These are phyloP conservation scores for Himalopsyche japonica DNA, from an alignment of 2,888 invertebrate species.

Conservation along the genomic window DNA sequence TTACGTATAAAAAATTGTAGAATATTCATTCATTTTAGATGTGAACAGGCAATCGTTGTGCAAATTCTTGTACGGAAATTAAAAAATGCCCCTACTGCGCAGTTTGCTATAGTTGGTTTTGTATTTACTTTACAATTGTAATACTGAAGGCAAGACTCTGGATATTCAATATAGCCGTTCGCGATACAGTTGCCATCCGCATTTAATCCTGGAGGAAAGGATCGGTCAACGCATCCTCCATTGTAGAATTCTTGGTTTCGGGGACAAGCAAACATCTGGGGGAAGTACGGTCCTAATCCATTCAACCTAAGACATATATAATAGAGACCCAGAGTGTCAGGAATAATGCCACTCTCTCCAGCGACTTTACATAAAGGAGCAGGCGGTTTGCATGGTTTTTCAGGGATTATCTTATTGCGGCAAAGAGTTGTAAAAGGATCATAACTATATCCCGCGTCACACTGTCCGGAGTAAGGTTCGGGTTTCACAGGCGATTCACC, in stretches of 20 bases:
- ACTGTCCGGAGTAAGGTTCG: not conserved
- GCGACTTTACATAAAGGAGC: not conserved
- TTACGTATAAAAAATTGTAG: no score
- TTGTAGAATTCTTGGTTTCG: not conserved
- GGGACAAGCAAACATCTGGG: constrained; percentile 6
- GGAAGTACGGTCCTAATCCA: not conserved
- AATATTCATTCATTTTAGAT: no score
- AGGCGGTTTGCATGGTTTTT: not conserved
- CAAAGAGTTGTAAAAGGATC: constrained; percentile 7
- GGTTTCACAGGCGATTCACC: not conserved
- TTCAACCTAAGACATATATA: constrained; percentile 11
- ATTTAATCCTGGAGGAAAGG: not conserved
- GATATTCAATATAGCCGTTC: not conserved
- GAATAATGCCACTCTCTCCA: constrained; percentile 8
- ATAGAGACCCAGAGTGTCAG: constrained; percentile 15
- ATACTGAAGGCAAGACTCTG: not conserved
- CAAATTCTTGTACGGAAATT: not conserved
- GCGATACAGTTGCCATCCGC: not conserved
- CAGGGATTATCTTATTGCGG: not conserved
- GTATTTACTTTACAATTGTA: not conserved
- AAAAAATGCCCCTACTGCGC: not conserved
- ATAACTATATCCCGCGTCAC: not conserved
- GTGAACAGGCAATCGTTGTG: not conserved
- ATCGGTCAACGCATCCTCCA: not conserved
- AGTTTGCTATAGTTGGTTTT: not conserved